Evolutionary conservation across 30 jellyfish, hydroid and myxozoan species (phyloP), one percentile per base, ranked within the genome.

Genomic region (Aurelia aurita): DNA sequence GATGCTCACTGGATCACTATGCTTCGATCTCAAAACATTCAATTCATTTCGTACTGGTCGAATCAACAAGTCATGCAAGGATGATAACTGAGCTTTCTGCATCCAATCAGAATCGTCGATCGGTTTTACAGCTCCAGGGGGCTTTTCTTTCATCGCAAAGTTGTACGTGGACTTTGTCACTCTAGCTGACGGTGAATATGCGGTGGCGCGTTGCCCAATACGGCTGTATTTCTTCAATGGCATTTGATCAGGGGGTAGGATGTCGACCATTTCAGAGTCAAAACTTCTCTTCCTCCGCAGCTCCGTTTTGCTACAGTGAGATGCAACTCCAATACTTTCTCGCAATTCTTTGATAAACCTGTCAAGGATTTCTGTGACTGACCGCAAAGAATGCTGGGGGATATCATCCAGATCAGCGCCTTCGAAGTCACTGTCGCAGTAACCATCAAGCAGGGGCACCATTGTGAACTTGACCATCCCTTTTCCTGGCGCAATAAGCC

Each of bases 401-500:
- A 94, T 39, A 58, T 94, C 95, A 55, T 94, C 99, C 15, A 89
- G 72, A 61, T 94, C 97, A 25, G 80, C 74, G 47, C 86, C 82
- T 26, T 75, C 87, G 27, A 88, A 77, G 46, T 77, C 93, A 14
- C 57, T 72, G 57, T 88, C 97, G 11, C 94, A 89, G 77, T 88
- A 87, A 8, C 89, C 96, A 25, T 83, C 97, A 35, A 87, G 79
- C 18, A 94, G 26, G 5, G 93, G 94, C 0, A 72, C 82, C 86
- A 84, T 79, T 70, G 97, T 82, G 51, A 94, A 94, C 58, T 94
- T 87, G 57, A 85, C 93, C 35, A 88, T 69, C 16, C 97, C 97
- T 32, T 89, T 83, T 29, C 96, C 95, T 0, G 96, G 96, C 46
- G 88, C 85, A 72, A 94, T 80, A 55, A 94, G 45, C 99, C 99